Conservation (phyloP, 1,140 invertebrate species). For the Trachymyrmex septentrionalis region DNA sequence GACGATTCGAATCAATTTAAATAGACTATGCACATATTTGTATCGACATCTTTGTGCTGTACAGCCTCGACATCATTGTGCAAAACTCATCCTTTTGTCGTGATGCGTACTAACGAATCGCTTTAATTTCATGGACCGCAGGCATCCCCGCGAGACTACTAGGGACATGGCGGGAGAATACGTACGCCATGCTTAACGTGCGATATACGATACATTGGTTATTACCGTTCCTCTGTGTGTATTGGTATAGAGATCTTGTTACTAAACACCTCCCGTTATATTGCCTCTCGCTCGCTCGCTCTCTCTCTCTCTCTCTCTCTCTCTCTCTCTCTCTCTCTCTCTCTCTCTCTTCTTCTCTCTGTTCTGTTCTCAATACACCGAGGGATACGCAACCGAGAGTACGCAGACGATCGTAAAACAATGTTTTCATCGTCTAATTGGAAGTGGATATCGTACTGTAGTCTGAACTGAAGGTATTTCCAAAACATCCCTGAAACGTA, state of each 20-base stretch:
- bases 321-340: neutral
- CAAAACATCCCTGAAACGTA: conserved; percentile 41
- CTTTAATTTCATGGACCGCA: conserved; percentile 76
- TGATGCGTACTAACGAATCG: conserved; percentile 74
- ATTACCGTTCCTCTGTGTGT: conserved; percentile 38
- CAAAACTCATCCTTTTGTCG: conserved; percentile 11
- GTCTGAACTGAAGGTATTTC: conserved; percentile 25
- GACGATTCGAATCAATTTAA: conserved; percentile 52
- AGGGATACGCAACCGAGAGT: conserved; percentile 21
- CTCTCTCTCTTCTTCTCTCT: neutral
- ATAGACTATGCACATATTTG: conserved; percentile 39
- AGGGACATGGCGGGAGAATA: conserved; percentile 31
- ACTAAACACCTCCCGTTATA: conserved; percentile 56
- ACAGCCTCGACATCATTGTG: conserved; percentile 61
- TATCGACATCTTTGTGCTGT: conserved; percentile 38
- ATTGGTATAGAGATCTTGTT: conserved; percentile 61
- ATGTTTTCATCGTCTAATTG: conserved; percentile 60
- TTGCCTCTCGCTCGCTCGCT: conserved; percentile 12
- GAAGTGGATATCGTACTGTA: conserved; percentile 20
- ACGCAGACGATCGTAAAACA: conserved; percentile 12
- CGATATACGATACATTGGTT: conserved; percentile 66
- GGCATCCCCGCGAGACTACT: conserved; percentile 34
- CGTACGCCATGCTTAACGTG: conserved; percentile 40
- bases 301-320: neutral
- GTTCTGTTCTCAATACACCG: conserved; percentile 1